A percentile compares a stretch with the other conserved stretches of the same genome.
Evolutionary conservation across 2,113 vertebrate genomes (phyloP).

Genomic region (Oreochromis niloticus): DNA sequence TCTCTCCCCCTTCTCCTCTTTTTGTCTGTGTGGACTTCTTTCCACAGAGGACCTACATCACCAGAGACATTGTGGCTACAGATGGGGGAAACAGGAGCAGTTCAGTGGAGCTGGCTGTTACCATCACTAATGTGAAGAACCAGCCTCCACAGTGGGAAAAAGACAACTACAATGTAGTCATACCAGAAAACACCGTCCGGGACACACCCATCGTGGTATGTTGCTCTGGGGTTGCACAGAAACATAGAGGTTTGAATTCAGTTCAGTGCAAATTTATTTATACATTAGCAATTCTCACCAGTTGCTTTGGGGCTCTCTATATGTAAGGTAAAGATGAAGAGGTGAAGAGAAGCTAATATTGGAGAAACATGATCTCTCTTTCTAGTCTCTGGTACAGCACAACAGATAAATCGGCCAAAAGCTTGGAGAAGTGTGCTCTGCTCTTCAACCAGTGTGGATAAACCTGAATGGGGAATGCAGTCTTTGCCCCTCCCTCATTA

Average conservation of each 20-base stretch:
- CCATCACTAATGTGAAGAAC: constrained; percentile 81
- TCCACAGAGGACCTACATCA: constrained; percentile 76
- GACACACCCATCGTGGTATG: constrained; percentile 76
- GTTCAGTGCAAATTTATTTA: not conserved
- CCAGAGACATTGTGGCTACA: constrained; percentile 76
- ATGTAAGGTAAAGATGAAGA: not conserved
- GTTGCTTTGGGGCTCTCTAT: not conserved
- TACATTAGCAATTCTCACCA: fast-evolving
- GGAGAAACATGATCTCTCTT: not conserved
- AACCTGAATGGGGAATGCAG: fast-evolving
- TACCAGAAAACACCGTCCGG: constrained; percentile 78
- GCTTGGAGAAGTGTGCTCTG: not conserved
- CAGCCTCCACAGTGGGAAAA: constrained; percentile 85
- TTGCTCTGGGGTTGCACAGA: not conserved
- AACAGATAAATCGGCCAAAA: not conserved
- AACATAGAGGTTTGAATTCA: not conserved
- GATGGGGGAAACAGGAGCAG: constrained; percentile 82
- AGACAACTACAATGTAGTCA: constrained; percentile 77
- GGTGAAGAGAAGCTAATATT: not conserved
- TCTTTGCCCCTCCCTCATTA: not conserved
- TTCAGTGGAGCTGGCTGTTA: constrained; percentile 77
- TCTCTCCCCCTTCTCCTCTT: not conserved
- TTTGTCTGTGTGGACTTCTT: not conserved
- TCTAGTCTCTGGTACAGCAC: not conserved
- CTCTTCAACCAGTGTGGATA: not conserved